Percentiles rank a stretch among this genome's conserved stretches.
phyloP scores from a whole-genome alignment of 2,888 invertebrate genomes.

The Nymphalis c-album region DNA sequence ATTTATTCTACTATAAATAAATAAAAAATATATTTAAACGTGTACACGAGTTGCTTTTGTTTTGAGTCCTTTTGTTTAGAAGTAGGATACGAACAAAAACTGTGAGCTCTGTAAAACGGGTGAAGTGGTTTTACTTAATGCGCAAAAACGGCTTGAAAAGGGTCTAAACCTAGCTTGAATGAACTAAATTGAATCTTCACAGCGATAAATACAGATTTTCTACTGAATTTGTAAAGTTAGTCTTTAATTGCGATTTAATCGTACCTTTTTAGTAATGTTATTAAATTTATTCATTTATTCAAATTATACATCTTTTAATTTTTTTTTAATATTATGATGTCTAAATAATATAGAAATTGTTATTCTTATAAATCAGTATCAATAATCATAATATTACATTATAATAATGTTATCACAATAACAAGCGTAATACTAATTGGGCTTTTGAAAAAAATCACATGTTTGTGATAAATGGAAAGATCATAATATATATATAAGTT shows the following conservation, averaged over 20 bases:
- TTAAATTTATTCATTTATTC: no score
- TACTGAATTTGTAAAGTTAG: constrained; percentile 3
- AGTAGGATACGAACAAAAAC: constrained; percentile 27
- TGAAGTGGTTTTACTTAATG: constrained; percentile 31
- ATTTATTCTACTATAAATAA: constrained; percentile 5
- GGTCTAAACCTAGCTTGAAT: constrained; percentile 46
- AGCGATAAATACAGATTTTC: constrained; percentile 8
- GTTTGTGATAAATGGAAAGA: no score
- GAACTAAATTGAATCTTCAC: constrained; percentile 36
- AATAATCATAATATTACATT: no score
- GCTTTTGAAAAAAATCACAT: no score
- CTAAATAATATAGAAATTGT: no score
- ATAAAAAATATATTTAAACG: constrained; percentile 6
- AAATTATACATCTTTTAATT: no score
- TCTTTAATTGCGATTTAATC: not conserved
- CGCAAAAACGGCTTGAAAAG: constrained; percentile 29
- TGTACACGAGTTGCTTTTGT: constrained; percentile 10
- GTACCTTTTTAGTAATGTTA: not conserved
- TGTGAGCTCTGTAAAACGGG: constrained; percentile 22
- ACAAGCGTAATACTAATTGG: no score
- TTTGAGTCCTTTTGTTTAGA: constrained; percentile 27
- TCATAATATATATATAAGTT: no score
- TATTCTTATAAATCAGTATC: no score
- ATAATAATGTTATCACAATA: no score
- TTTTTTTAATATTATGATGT: no score